Evolutionary conservation across 2,888 invertebrate genomes (phyloP).

Genomic region (Dione vanillae): DNA sequence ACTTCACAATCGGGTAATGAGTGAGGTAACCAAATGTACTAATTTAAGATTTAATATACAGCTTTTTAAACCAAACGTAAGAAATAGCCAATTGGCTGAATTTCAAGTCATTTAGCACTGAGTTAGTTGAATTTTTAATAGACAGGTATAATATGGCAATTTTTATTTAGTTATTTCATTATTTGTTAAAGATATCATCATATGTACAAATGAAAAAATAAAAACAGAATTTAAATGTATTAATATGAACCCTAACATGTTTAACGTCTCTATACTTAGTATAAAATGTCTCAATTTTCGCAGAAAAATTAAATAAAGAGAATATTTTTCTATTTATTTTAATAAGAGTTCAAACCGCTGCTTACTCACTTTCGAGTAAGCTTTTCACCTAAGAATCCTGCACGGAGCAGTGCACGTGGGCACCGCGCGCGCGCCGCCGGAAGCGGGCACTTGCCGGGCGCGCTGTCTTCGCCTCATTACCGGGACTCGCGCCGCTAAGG

Average conservation of each 20-base stretch:
- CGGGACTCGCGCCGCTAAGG: conserved; percentile 38
- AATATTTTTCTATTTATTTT: neutral
- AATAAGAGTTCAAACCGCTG: neutral
- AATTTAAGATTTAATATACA: neutral
- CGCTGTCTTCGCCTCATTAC: conserved; percentile 49
- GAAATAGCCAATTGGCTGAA: too few species aligned
- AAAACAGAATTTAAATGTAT: too few species aligned
- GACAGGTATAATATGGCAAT: too few species aligned
- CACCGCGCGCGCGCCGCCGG: conserved; percentile 40
- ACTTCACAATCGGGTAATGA: conserved; percentile 28
- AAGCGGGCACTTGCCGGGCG: conserved; percentile 49
- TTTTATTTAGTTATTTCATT: too few species aligned
- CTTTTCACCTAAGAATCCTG: neutral
- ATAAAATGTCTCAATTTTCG: too few species aligned
- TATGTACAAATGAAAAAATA: too few species aligned
- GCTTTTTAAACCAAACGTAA: neutral
- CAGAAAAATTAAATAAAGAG: too few species aligned
- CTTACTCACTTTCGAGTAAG: neutral
- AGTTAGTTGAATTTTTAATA: too few species aligned
- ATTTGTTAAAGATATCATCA: too few species aligned
- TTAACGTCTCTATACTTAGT: too few species aligned
- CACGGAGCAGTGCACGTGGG: neutral
- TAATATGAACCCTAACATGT: too few species aligned
- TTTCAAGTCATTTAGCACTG: too few species aligned
- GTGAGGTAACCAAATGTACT: conserved; percentile 23